Evolutionary conservation across 2,113 vertebrate species (phyloP), one percentile per base, ranked within the genome.

Genomic region (Ageneiosus marmoratus): DNA sequence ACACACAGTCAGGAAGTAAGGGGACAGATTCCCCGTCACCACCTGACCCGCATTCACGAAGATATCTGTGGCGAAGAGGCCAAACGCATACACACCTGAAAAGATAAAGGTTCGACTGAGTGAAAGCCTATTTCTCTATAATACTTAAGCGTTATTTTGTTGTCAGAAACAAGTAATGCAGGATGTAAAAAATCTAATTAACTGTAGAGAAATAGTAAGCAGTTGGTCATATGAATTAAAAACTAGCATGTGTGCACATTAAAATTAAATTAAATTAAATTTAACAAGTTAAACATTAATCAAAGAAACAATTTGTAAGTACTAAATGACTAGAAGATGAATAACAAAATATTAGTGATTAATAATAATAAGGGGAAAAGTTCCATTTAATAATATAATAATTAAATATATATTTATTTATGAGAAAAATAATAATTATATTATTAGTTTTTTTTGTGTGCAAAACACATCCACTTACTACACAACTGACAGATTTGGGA

Each of bases 1-100:
- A 84, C 97, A 98, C 70, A 96, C 96, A 0, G 96, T 95, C 86
- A 98, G 92, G 91, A 97, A 98, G 88, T 98, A 96, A 1, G 97
- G 97, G 1, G 96, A 94, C 84, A 95, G 96, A 90, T 95, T 96
- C 51, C 97, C 97, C 0, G 95, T 97, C 83, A 98, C 96, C 77
- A 96, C 95, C 90, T 98, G 96, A n/a, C 96, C 95, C 0, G 96
- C 96, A 13, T 96, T 97, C 82, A 94, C 95, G 20, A 97, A 98
- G 90, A 98, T 97, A 86, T 93, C 95, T 7, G 96, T 96, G 82
- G 95, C 95, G 89, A 97, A 97, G 27, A 97, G 94, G 77, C 97
- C 97, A 2, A 98, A 98, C 27, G 96, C 94, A 48, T 96, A 97
- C 55, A 97, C 95, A 10, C 96, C 97, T 98, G 53, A 37, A 56